These are phyloP conservation scores for Drosophila triauraria DNA, from an alignment of 1,140 invertebrate genomes.

Conservation along the genomic window DNA sequence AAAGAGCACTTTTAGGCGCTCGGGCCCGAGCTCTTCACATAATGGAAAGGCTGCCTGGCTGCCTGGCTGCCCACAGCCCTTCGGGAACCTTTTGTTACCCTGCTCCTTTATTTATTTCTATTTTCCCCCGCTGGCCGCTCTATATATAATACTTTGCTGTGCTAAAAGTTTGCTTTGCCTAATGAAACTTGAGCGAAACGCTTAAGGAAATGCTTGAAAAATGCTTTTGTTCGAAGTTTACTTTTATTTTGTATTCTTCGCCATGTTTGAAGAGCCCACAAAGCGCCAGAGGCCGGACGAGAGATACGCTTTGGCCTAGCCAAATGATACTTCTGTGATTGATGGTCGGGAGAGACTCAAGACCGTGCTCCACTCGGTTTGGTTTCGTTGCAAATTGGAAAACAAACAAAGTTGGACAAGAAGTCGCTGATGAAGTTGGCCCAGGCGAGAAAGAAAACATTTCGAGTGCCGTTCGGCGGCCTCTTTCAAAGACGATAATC, in stretches of 20 bases:
- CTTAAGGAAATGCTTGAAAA: conserved; percentile 77
- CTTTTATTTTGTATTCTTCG: conserved; percentile 27
- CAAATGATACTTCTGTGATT: conserved; percentile 46
- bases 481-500: conserved; percentile 34
- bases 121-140: not conserved
- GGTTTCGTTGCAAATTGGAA: conserved; percentile 38
- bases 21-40: conserved; percentile 18
- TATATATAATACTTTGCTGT: conserved; percentile 28
- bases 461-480: conserved; percentile 42
- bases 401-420: conserved; percentile 34
- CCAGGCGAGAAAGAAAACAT: conserved; percentile 36
- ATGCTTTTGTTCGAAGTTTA: conserved; percentile 67
- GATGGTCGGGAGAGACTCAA: conserved; percentile 17
- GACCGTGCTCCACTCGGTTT: conserved; percentile 1
- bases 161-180: conserved; percentile 67
- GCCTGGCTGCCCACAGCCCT: conserved; percentile 19
- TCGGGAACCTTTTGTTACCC: conserved; percentile 26
- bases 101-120: not conserved
- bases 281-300: conserved; percentile 26
- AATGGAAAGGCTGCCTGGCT: conserved; percentile 56
- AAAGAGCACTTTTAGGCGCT: conserved; percentile 67
- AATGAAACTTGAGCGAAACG: conserved; percentile 77
- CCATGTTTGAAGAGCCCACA: conserved; percentile 37
- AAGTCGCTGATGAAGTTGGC: conserved; percentile 44
- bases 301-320: conserved; percentile 23